Conservation (phyloP, 2,888 invertebrate genomes). For the Odontocerum albicorne region DNA sequence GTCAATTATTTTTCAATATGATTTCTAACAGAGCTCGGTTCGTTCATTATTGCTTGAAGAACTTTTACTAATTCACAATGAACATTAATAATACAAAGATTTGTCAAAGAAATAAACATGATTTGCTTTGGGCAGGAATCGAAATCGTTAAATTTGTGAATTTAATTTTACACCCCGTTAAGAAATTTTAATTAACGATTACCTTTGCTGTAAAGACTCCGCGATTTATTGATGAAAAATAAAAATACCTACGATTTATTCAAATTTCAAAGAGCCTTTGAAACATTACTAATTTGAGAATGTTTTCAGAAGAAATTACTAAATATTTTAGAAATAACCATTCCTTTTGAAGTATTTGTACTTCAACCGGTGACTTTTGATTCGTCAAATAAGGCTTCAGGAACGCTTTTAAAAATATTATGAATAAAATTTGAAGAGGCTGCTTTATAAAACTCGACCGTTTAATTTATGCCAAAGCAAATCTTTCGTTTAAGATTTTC, state of each 20-base stretch:
- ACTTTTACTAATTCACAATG: too few species aligned
- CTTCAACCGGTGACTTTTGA: constrained; percentile 6
- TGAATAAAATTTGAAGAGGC: constrained; percentile 8
- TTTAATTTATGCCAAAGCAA: constrained; percentile 18
- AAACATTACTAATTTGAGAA: constrained; percentile 5
- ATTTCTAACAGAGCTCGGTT: too few species aligned
- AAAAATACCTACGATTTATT: background rate
- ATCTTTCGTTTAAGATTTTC: constrained; percentile 23
- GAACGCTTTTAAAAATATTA: background rate
- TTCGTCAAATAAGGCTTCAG: constrained; percentile 16
- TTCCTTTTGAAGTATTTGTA: constrained; percentile 5
- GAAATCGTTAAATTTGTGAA: background rate
- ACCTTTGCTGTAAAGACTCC: constrained; percentile 2
- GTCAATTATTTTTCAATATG: too few species aligned
- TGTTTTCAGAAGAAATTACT: constrained; percentile 9
- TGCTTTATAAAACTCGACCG: constrained; percentile 2
- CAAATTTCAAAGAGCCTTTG: constrained; percentile 1
- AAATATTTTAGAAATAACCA: constrained; percentile 1
- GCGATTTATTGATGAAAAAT: constrained; percentile 2
- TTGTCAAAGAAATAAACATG: background rate
- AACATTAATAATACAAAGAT: too few species aligned
- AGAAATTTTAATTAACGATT: constrained; percentile 15
- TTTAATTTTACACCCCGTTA: constrained; percentile 9
- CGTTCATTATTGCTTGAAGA: too few species aligned
- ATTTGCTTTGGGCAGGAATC: background rate